These are phyloP conservation scores for Hypocryptadius cinnamomeus DNA, from an alignment of 2,113 vertebrate genomes.

Conservation along the genomic window DNA sequence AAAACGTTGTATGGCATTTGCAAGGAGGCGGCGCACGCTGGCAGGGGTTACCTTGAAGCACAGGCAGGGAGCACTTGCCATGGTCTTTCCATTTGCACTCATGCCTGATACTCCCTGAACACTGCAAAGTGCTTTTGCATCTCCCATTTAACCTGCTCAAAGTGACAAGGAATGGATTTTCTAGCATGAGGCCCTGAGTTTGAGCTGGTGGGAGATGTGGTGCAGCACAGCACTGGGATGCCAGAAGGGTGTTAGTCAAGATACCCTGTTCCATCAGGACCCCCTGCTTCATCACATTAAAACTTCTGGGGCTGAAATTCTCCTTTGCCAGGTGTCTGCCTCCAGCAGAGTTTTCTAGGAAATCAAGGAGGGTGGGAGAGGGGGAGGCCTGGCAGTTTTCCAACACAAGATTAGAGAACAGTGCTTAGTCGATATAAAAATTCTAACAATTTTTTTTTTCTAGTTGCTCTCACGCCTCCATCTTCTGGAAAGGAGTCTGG, in stretches of 20 bases:
- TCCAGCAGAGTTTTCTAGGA: conserved; percentile 17
- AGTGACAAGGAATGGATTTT: not conserved
- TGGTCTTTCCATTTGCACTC: not conserved
- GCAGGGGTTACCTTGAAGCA: conserved; percentile 1
- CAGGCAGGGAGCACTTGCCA: not conserved
- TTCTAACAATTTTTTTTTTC: not conserved
- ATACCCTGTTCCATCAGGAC: not conserved
- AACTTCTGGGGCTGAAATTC: not conserved
- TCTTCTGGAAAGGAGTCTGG: not conserved
- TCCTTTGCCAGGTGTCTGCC: conserved; percentile 13
- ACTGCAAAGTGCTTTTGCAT: not conserved
- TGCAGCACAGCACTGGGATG: not conserved
- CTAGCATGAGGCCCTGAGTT: not conserved
- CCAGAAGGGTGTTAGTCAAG: not conserved
- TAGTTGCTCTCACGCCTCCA: not conserved
- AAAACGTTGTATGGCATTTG: conserved; percentile 45
- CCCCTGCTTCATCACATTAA: not conserved
- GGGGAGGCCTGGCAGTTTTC: not conserved
- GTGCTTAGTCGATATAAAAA: conserved; percentile 1
- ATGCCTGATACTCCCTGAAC: not conserved
- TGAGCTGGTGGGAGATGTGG: not conserved
- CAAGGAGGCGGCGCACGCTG: not conserved
- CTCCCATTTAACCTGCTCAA: not conserved
- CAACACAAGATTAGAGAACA: conserved; percentile 37
- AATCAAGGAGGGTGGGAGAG: not conserved